These are phyloP conservation scores for Melanophora roralis DNA, from an alignment of 2,888 invertebrate genomes.

Conservation along the genomic window DNA sequence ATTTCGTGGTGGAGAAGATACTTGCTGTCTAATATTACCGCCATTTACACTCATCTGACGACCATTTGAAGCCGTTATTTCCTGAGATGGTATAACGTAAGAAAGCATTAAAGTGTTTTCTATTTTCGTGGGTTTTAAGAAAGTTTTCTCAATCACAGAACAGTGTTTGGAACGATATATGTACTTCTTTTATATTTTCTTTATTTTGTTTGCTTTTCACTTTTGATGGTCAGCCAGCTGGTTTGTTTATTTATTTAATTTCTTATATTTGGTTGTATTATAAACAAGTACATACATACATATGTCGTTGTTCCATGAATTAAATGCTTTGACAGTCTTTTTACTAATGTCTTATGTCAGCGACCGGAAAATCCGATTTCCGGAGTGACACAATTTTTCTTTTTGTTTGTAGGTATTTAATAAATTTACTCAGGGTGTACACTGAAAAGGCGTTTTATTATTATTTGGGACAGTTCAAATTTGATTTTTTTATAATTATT, in stretches of 20 bases:
- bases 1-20: constrained; percentile 58
- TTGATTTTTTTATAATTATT: constrained; percentile 1
- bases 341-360: constrained; percentile 24
- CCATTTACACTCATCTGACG: constrained; percentile 39
- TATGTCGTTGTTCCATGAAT: background rate
- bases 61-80: constrained; percentile 59
- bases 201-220: background rate
- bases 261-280: background rate
- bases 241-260: constrained; percentile 16
- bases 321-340: constrained; percentile 8
- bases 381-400: constrained; percentile 35
- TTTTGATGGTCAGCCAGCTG: constrained; percentile 9
- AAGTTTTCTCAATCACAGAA: constrained; percentile 63
- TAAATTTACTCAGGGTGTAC: constrained; percentile 19
- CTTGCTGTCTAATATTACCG: constrained; percentile 42
- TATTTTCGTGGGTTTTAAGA: constrained; percentile 40
- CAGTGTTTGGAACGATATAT: too few species aligned
- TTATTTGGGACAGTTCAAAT: constrained; percentile 20
- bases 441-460: constrained; percentile 18
- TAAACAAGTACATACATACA: too few species aligned
- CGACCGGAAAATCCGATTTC: constrained; percentile 54
- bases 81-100: constrained; percentile 63
- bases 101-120: constrained; percentile 65
- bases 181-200: background rate
- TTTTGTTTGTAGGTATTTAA: background rate